A percentile compares a stretch with the other conserved stretches of the same genome.
These are phyloP conservation scores for Rhagoletis pomonella DNA, from an alignment of 1,140 invertebrate genomes.

Conservation along the genomic window DNA sequence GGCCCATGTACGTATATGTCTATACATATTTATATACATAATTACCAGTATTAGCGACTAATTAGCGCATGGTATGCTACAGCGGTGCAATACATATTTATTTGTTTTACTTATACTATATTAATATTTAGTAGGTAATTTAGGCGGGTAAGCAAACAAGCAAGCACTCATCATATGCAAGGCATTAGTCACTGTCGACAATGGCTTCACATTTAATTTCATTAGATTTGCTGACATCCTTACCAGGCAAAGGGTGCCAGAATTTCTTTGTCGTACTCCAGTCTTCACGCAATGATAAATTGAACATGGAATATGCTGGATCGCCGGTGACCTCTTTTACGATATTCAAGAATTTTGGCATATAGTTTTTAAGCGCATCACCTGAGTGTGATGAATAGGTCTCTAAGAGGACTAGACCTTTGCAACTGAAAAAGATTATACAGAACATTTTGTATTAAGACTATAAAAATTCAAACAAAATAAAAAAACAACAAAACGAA, in stretches of 20 bases:
- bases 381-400: conserved; percentile 93
- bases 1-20: background rate
- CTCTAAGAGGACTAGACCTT: conserved; percentile 93
- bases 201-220: background rate
- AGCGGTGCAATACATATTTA: background rate
- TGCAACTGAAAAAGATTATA: conserved; percentile 79
- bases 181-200: conserved; percentile 29
- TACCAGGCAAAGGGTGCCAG: conserved; percentile 75
- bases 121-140: conserved; percentile 14
- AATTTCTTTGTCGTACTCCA: conserved; percentile 92
- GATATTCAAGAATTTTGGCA: conserved; percentile 92
- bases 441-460: background rate
- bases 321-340: conserved; percentile 94
- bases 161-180: background rate
- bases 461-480: too few species aligned
- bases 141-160: conserved; percentile 49
- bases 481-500: background rate
- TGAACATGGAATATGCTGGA: conserved; percentile 97
- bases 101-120: conserved; percentile 39
- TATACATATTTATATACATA: too few species aligned
- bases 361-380: conserved; percentile 80
- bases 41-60: background rate
- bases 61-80: conserved; percentile 24
- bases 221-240: conserved; percentile 60
- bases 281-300: conserved; percentile 92